Conservation (phyloP, 2,888 invertebrate genomes). For the Meiosimyza decipiens region DNA sequence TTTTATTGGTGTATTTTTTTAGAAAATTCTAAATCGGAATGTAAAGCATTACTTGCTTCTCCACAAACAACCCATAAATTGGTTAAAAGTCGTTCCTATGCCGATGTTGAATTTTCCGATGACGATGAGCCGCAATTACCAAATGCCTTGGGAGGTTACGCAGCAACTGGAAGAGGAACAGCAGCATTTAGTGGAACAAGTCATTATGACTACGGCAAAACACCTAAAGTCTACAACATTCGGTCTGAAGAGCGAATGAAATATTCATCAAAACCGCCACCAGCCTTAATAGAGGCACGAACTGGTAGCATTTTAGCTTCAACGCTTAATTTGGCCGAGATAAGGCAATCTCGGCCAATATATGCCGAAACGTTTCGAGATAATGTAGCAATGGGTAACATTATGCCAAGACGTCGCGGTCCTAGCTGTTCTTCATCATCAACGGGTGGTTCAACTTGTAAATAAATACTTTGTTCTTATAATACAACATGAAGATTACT, state of each 20-base stretch:
- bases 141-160: slow-evolving; percentile 37
- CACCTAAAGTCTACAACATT: slow-evolving; percentile 48
- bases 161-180: not conserved
- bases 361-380: slow-evolving; percentile 44
- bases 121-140: slow-evolving; percentile 55
- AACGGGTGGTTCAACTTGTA: slow-evolving; percentile 41
- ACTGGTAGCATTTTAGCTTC: slow-evolving; percentile 52
- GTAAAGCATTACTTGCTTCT: slow-evolving; percentile 55
- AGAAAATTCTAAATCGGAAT: slow-evolving; percentile 42
- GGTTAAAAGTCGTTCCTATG: slow-evolving; percentile 48
- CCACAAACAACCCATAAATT: slow-evolving; percentile 51
- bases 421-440: slow-evolving; percentile 41
- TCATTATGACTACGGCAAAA: slow-evolving; percentile 30
- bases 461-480: not conserved
- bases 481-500: not conserved
- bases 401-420: slow-evolving; percentile 41
- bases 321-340: slow-evolving; percentile 45
- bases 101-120: slow-evolving; percentile 60
- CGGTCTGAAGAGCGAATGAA: slow-evolving; percentile 32
- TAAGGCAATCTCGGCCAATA: slow-evolving; percentile 43
- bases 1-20: slow-evolving; percentile 4
- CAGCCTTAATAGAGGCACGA: slow-evolving; percentile 51
- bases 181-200: not conserved
- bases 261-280: slow-evolving; percentile 44
- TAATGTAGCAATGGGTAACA: slow-evolving; percentile 23